Conservation (phyloP, 2,888 invertebrate genomes). For the Conchocele bisecta region DNA sequence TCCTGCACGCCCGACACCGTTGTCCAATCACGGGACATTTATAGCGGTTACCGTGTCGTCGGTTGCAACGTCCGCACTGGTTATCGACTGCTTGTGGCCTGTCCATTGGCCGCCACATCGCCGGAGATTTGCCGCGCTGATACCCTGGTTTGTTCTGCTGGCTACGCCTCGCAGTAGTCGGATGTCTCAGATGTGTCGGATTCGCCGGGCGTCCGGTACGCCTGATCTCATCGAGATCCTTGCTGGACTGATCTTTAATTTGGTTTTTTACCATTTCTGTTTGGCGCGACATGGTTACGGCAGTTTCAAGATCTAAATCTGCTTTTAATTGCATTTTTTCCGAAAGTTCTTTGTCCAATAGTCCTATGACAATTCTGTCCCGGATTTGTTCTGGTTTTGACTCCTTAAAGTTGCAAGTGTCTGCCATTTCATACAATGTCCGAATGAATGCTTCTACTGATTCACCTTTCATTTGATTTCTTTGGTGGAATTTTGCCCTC, state of each 20-base stretch:
- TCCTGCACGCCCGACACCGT: too few relatives aligned
- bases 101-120: too few relatives aligned
- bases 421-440: slow-evolving; percentile 26
- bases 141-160: too few relatives aligned
- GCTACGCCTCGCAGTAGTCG: too few relatives aligned
- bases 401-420: slow-evolving; percentile 30
- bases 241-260: slow-evolving; percentile 10
- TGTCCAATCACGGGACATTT: too few relatives aligned
- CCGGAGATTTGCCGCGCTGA: too few relatives aligned
- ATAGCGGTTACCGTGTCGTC: too few relatives aligned
- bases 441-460: slow-evolving; percentile 38
- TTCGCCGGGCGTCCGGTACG: too few relatives aligned
- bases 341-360: slow-evolving; percentile 22
- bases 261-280: slow-evolving; percentile 30
- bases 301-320: slow-evolving; percentile 22
- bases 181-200: too few relatives aligned
- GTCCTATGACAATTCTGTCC: slow-evolving; percentile 31
- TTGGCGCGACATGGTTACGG: slow-evolving; percentile 5
- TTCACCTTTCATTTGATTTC: slow-evolving; percentile 32
- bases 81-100: too few relatives aligned
- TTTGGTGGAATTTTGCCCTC: slow-evolving; percentile 40
- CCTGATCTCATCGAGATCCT: slow-evolving; percentile 2
- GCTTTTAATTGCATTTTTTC: slow-evolving; percentile 24
- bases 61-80: too few relatives aligned
- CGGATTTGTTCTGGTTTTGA: slow-evolving; percentile 22